Evolutionary conservation across 1,140 invertebrate genomes (phyloP).

Genomic region (Scaptomyza graminum): DNA sequence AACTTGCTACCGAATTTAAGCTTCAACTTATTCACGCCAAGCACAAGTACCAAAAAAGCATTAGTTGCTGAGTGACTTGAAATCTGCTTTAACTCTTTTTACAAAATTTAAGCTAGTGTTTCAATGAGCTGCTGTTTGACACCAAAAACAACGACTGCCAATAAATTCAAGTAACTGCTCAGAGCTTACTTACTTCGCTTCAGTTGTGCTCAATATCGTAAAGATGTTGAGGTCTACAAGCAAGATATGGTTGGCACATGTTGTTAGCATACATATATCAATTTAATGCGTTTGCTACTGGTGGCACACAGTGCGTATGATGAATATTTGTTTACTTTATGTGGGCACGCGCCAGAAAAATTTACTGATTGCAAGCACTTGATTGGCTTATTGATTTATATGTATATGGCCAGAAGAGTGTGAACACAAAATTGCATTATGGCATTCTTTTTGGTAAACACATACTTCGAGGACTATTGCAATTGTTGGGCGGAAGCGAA

Average conservation of each 20-base stretch:
- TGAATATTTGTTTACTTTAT: slow-evolving; percentile 60
- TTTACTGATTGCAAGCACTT: slow-evolving; percentile 55
- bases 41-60: not conserved
- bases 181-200: not conserved
- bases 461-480: slow-evolving; percentile 20
- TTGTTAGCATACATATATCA: slow-evolving; percentile 45
- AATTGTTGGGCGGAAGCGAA: slow-evolving; percentile 25
- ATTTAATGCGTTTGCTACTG: slow-evolving; percentile 28
- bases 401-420: not conserved
- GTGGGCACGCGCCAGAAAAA: slow-evolving; percentile 28
- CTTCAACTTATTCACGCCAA: too few relatives aligned
- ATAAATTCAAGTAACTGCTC: not conserved
- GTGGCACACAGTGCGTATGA: slow-evolving; percentile 29
- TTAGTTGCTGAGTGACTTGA: not conserved
- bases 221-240: not conserved
- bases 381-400: slow-evolving; percentile 66
- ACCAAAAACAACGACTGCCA: not conserved
- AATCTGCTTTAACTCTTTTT: not conserved
- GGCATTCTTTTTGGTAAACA: slow-evolving; percentile 4
- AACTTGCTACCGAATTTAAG: not conserved
- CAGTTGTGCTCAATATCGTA: not conserved
- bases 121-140: not conserved
- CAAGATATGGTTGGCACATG: slow-evolving; percentile 24
- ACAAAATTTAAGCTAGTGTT: not conserved
- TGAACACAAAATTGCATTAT: slow-evolving; percentile 44